phyloP scores from a whole-genome alignment of 1,140 invertebrate species.

The Chelonus insularis region DNA sequence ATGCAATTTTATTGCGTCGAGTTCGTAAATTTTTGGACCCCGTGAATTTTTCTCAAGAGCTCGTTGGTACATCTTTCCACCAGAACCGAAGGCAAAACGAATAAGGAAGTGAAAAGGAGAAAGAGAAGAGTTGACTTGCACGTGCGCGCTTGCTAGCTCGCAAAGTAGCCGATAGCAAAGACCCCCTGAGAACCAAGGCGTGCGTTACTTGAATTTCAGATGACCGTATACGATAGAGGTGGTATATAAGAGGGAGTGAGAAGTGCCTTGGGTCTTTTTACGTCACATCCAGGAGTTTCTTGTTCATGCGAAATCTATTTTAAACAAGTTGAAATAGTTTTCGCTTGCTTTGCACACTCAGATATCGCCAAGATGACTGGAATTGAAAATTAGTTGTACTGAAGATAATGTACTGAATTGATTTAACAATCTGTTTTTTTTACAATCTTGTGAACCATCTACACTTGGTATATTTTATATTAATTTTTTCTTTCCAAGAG shows the following conservation, averaged over 20 bases:
- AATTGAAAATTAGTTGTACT: constrained; percentile 10
- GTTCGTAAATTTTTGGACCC: constrained; percentile 21
- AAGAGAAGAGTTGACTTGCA: constrained; percentile 14
- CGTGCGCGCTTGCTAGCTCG: constrained; percentile 4
- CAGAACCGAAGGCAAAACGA: not conserved
- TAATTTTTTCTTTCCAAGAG: no score
- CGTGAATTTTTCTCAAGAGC: not conserved
- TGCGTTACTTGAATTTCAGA: constrained; percentile 34
- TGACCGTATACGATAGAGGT: constrained; percentile 15
- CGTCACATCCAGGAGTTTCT: constrained; percentile 27
- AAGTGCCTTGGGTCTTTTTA: constrained; percentile 17
- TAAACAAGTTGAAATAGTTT: constrained; percentile 32
- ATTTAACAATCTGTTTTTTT: no score
- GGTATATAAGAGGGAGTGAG: not conserved
- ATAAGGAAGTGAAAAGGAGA: not conserved
- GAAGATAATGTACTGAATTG: not conserved
- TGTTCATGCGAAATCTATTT: constrained; percentile 32
- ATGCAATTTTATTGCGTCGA: constrained; percentile 24
- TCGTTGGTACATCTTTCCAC: not conserved
- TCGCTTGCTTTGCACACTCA: constrained; percentile 19
- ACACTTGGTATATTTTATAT: no score
- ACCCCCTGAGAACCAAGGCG: constrained; percentile 29
- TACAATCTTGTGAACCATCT: no score
- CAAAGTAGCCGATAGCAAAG: constrained; percentile 23
- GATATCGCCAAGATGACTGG: not conserved